A percentile compares a stretch with the other conserved stretches of the same genome.
Evolutionary conservation across 2,797 vertebrate genomes (phyloP).

Genomic region (Mormyrops attenuatus): DNA sequence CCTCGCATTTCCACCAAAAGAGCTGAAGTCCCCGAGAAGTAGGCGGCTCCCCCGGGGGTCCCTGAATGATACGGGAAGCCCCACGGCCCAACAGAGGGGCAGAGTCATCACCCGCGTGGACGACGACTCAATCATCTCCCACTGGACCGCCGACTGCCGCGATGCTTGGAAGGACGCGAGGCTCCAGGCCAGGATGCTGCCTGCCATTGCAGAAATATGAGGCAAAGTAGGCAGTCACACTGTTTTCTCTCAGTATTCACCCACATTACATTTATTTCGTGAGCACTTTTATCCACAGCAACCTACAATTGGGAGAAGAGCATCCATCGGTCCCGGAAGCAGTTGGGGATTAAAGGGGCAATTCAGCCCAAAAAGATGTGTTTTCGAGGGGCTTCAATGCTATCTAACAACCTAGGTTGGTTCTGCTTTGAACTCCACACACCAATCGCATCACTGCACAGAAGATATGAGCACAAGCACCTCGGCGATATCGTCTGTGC

Average conservation of each 20-base stretch:
- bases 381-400: neutral
- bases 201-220: slow-evolving; percentile 57
- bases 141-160: slow-evolving; percentile 50
- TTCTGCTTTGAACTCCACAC: neutral
- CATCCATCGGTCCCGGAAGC: neutral
- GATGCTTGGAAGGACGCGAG: slow-evolving; percentile 50
- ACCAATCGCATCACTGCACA: neutral
- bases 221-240: neutral
- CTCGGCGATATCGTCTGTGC: neutral
- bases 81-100: neutral
- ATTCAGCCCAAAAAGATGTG: neutral
- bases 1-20: neutral
- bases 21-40: neutral
- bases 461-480: neutral
- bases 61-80: neutral
- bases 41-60: neutral
- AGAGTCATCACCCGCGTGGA: neutral
- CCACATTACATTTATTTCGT: neutral
- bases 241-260: neutral
- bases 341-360: neutral
- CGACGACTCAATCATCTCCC: slow-evolving; percentile 23
- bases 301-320: neutral
- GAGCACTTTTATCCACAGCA: neutral
- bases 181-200: slow-evolving; percentile 51
- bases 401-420: neutral